Percentiles rank a stretch among this genome's conserved stretches.
Conservation (phyloP, 2,888 invertebrate species). For the Schrankia costaestrigalis region DNA sequence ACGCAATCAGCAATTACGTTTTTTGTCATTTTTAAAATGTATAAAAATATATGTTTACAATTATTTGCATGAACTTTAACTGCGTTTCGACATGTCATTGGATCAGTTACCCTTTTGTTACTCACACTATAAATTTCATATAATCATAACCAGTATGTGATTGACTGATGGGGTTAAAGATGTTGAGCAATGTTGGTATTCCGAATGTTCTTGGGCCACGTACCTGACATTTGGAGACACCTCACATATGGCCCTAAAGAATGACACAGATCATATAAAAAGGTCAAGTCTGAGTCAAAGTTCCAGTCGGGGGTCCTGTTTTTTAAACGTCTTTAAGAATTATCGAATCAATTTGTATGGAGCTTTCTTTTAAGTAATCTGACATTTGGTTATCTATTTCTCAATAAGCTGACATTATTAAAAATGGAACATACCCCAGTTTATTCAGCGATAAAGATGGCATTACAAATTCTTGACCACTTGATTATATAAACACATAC, state of each 20-base stretch:
- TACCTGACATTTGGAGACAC: slow-evolving; percentile 39
- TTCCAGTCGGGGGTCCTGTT: slow-evolving; percentile 19
- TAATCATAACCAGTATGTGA: slow-evolving; percentile 42
- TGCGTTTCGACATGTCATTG: slow-evolving; percentile 32
- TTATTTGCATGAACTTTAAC: slow-evolving; percentile 43
- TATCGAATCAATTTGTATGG: slow-evolving; percentile 19
- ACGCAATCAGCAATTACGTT: slow-evolving; percentile 31
- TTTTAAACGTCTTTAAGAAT: slow-evolving; percentile 21
- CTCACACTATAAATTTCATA: slow-evolving; percentile 33
- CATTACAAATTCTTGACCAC: no score
- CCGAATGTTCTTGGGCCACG: slow-evolving; percentile 33
- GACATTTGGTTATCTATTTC: slow-evolving; percentile 28
- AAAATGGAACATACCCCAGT: slow-evolving; percentile 13
- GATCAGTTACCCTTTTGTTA: slow-evolving; percentile 31
- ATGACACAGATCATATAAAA: slow-evolving; percentile 38
- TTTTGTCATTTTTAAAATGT: slow-evolving; percentile 27
- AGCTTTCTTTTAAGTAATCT: slow-evolving; percentile 17
- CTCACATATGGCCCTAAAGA: slow-evolving; percentile 29
- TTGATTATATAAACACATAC: not conserved
- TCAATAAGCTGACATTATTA: slow-evolving; percentile 18
- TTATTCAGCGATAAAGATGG: slow-evolving; percentile 6
- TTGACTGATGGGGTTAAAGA: slow-evolving; percentile 42
- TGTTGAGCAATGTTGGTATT: slow-evolving; percentile 37
- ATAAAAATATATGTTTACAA: slow-evolving; percentile 31
- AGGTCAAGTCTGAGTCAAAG: slow-evolving; percentile 27